These are phyloP conservation scores for Apamea monoglypha DNA, from an alignment of 2,888 invertebrate genomes.

Conservation along the genomic window DNA sequence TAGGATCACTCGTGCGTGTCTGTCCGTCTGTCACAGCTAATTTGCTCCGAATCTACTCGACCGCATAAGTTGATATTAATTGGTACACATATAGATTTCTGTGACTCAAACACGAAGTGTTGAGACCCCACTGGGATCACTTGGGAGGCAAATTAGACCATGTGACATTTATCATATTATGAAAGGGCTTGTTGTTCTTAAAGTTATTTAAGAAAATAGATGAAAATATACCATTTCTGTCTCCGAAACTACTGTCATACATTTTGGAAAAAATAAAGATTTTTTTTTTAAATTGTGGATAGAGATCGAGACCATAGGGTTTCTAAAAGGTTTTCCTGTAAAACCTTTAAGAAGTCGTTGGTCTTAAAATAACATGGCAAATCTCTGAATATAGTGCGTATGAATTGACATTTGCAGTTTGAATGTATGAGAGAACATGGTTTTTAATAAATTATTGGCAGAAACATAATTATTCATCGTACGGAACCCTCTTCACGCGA, in stretches of 20 bases:
- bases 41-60: neutral
- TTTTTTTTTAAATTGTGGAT: neutral
- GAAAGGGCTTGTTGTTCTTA: too few relatives aligned
- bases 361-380: neutral
- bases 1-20: neutral
- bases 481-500: neutral
- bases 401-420: neutral
- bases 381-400: neutral
- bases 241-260: too few relatives aligned
- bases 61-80: neutral
- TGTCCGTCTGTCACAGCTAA: neutral
- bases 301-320: too few relatives aligned
- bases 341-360: too few relatives aligned
- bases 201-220: too few relatives aligned
- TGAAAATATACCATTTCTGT: too few relatives aligned
- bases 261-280: neutral
- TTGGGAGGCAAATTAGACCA: neutral
- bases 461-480: neutral
- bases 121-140: neutral
- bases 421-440: neutral
- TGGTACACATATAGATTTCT: neutral
- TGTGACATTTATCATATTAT: too few relatives aligned
- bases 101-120: neutral
- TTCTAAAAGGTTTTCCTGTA: too few relatives aligned
- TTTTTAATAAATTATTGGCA: neutral